Base-by-base conservation (phyloP, 2,888 invertebrate species). In the Chrysolina haemoptera region DNA sequence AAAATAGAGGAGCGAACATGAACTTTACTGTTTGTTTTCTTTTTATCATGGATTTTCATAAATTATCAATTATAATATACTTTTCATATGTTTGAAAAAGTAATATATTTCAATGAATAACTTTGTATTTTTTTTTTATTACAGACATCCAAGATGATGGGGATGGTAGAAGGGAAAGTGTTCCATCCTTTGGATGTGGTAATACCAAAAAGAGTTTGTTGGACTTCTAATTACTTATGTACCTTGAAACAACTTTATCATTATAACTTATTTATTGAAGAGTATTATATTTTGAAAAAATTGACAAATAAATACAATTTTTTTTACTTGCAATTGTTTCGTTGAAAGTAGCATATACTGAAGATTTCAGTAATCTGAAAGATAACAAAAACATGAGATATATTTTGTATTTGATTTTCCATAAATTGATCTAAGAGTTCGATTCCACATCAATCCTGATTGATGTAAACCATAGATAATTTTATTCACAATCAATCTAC, bases 141-240 rank as follows among this genome's bases (percentile, higher is more conserved):
- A 11, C 70, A 82, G 81, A 82, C 76, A 76, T 81, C 64, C 80
- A 80, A 48, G 84, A 85, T n/a, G 76, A 78, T 63, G 76, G 76
- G 22, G 81, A 82, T 22, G 68, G 76, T 53, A 79, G 74, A 65
- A 83, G 76, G 41, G 92, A 92, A 83, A 91, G 91, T 85, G 89
- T 92, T 46, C 86, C 89, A 40, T 89, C 90, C 10, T 84, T 90
- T n/a, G 89, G 90, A 67, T 93, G 93, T 85, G 90, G 91, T 77
- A 89, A 89, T 77, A 90, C 88, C 82, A 92, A 91, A 84, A 91
- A 70, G 41, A 71, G 90, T 84, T 89, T 91, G 82, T 89, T 94
- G 81, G 93, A 94, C 83, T 94, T 94, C 88, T 93, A 88, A 90
- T 74, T 62, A 64, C 67, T 70, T 70, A 65, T 46, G 77, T 80